Conservation (phyloP, 2,888 invertebrate genomes). For the Nephrotoma flavescens region DNA sequence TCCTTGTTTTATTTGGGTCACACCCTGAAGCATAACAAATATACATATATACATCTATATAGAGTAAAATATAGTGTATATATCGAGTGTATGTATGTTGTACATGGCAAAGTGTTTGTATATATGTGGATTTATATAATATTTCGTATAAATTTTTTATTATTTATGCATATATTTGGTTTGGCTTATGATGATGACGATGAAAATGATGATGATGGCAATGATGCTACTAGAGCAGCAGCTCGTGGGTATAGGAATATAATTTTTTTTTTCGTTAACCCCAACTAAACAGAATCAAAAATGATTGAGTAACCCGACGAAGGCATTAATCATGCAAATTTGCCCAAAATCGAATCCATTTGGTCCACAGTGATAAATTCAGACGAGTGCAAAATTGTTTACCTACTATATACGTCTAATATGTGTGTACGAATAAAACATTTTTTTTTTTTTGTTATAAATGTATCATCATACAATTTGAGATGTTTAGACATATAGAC, state of each 20-base stretch:
- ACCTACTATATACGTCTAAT: not conserved
- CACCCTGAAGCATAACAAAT: not conserved
- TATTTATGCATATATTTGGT: not conserved
- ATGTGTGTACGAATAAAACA: not conserved
- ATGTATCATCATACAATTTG: not conserved
- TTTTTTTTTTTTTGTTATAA: not conserved
- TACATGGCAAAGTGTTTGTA: not conserved
- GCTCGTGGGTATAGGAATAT: not conserved
- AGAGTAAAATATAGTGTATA: not conserved
- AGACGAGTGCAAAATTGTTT: not conserved
- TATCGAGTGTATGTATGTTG: not conserved
- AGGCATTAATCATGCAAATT: not conserved
- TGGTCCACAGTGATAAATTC: not conserved
- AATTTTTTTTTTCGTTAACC: too few species aligned
- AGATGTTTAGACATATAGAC: not conserved
- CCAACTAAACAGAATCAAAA: not conserved
- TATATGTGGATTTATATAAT: not conserved
- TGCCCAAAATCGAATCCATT: not conserved
- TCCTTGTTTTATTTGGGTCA: not conserved
- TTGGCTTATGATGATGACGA: not conserved
- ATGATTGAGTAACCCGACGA: not conserved
- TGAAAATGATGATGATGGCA: not conserved
- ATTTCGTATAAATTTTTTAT: not conserved
- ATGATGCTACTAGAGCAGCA: not conserved
- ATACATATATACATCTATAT: not conserved